phyloP scores from a whole-genome alignment of 2,797 vertebrate genomes.

The Hemibagrus guttatus region DNA sequence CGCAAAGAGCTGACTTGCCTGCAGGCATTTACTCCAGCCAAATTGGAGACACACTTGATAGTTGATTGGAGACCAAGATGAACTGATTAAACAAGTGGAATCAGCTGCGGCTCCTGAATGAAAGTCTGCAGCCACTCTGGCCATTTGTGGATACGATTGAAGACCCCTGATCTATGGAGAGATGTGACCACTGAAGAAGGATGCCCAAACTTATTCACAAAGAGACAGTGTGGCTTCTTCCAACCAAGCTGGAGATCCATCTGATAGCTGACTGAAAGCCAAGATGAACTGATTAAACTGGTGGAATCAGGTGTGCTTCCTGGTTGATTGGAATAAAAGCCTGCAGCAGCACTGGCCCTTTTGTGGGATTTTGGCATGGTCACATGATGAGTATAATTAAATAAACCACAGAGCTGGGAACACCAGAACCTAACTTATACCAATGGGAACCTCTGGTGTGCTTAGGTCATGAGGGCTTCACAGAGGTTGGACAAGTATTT shows the following conservation, averaged over 20 bases:
- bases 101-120: neutral
- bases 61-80: neutral
- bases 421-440: too few species aligned
- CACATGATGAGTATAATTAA: neutral
- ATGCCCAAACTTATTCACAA: neutral
- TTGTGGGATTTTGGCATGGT: neutral
- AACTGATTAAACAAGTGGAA: neutral
- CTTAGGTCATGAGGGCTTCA: neutral
- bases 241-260: too few species aligned
- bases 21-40: neutral
- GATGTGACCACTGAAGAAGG: neutral
- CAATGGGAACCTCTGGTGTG: too few species aligned
- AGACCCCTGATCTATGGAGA: neutral
- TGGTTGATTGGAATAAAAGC: neutral
- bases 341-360: neutral
- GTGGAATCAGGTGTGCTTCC: neutral
- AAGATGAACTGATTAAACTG: neutral
- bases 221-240: too few species aligned
- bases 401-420: neutral
- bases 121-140: neutral
- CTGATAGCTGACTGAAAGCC: too few species aligned
- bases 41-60: neutral
- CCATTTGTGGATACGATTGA: neutral
- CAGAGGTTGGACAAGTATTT: neutral
- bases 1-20: neutral